These are phyloP conservation scores for Gallinago jamesoni DNA, from an alignment of 2,113 vertebrate species.

Conservation along the genomic window DNA sequence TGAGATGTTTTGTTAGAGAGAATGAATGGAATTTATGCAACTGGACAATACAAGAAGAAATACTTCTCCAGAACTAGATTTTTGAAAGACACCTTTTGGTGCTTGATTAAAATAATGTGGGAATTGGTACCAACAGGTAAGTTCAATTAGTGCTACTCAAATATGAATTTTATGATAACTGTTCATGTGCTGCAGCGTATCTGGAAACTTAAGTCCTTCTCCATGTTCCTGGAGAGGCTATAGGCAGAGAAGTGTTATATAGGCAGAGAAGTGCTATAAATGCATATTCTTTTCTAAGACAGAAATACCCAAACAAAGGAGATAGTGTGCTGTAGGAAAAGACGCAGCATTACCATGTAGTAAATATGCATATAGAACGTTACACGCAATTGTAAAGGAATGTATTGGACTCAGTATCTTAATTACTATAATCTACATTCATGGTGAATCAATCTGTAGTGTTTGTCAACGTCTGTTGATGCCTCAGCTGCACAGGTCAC, in stretches of 20 bases:
- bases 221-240: neutral
- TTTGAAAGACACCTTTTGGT: neutral
- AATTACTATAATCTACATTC: neutral
- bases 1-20: neutral
- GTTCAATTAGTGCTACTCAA: neutral
- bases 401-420: neutral
- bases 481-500: neutral
- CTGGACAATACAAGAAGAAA: neutral
- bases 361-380: neutral
- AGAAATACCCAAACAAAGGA: neutral
- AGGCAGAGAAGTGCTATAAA: neutral
- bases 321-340: neutral
- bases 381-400: neutral
- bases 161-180: neutral
- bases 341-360: neutral
- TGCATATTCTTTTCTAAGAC: neutral
- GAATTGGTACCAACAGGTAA: neutral
- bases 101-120: neutral
- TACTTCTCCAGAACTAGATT: neutral
- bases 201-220: neutral
- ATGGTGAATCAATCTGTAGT: neutral
- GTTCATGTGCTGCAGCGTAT: neutral
- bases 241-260: neutral
- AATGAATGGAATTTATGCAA: neutral
- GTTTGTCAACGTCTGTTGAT: neutral